These are phyloP conservation scores for Chironomus tepperi DNA, from an alignment of 1,140 invertebrate species.

Conservation along the genomic window DNA sequence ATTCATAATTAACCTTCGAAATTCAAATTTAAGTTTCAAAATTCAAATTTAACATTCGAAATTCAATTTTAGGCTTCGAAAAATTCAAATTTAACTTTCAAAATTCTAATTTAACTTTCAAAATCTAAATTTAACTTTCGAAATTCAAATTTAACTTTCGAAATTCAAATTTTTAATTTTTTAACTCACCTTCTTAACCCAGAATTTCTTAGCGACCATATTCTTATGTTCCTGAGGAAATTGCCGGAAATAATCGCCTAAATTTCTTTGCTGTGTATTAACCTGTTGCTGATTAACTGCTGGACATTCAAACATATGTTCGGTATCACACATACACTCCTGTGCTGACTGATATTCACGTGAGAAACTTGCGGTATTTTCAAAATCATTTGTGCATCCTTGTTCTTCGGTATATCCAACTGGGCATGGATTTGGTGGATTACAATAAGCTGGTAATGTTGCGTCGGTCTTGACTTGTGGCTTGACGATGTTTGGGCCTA, in stretches of 20 bases:
- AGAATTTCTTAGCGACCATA: constrained; percentile 72
- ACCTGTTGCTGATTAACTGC: constrained; percentile 36
- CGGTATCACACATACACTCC: constrained; percentile 95
- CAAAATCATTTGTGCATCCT: constrained; percentile 85
- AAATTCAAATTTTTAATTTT: neutral
- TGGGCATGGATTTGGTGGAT: constrained; percentile 97
- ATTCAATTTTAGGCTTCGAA: neutral
- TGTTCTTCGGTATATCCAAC: constrained; percentile 74
- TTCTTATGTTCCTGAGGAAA: constrained; percentile 52
- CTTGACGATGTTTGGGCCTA: constrained; percentile 48
- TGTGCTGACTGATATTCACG: constrained; percentile 87
- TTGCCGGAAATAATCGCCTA: constrained; percentile 44
- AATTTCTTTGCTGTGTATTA: constrained; percentile 29
- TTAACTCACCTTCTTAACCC: constrained; percentile 47
- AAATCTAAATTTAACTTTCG: no score
- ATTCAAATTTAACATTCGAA: neutral
- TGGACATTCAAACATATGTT: constrained; percentile 96
- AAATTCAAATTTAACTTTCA: neutral
- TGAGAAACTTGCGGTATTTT: constrained; percentile 93
- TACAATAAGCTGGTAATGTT: constrained; percentile 93
- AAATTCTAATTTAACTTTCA: neutral
- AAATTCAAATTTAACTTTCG: neutral
- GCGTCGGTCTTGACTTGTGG: constrained; percentile 83
- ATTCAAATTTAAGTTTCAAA: no score
- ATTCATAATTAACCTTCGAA: no score